Percentiles rank a stretch among this genome's conserved stretches.
Conservation (phyloP, 92 coral and sea anemone genomes). For the Micromussa lordhowensis region DNA sequence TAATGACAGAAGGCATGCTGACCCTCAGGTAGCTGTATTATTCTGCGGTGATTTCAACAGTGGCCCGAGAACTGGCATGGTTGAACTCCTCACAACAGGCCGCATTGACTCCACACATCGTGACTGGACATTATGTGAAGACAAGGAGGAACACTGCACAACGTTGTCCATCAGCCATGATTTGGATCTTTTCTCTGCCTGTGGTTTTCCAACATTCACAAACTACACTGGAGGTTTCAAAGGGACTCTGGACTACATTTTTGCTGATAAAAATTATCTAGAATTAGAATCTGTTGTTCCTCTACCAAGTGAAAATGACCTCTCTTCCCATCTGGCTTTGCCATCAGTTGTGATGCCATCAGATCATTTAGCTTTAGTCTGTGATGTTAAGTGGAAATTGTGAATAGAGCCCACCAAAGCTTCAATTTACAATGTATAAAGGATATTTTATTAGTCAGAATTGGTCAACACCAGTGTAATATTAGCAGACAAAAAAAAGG, state of each 20-base stretch:
- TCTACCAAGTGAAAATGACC: conserved; percentile 82
- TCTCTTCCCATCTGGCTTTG: conserved; percentile 76
- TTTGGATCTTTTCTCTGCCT: conserved; percentile 71
- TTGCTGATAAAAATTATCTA: conserved; percentile 72
- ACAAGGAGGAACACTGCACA: conserved; percentile 77
- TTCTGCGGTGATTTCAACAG: conserved; percentile 98
- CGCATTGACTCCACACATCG: conserved; percentile 64
- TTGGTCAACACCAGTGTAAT: too few relatives aligned
- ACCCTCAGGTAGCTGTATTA: conserved; percentile 69
- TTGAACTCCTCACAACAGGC: conserved; percentile 74
- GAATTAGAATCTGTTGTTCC: conserved; percentile 91
- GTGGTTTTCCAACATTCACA: conserved; percentile 88
- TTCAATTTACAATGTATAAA: too few relatives aligned
- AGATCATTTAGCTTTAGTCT: conserved; percentile 93
- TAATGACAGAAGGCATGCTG: not conserved
- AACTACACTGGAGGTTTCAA: conserved; percentile 85
- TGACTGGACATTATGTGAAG: conserved; percentile 85
- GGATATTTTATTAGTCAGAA: too few relatives aligned
- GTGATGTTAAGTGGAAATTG: conserved; percentile 89
- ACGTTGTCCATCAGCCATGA: conserved; percentile 65
- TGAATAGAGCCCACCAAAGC: not conserved
- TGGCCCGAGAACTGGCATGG: conserved; percentile 72
- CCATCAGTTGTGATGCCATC: conserved; percentile 98
- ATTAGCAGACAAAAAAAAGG: too few relatives aligned
- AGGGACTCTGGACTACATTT: conserved; percentile 90